Base-by-base conservation (phyloP, 2,113 vertebrate species). In the Sphaerodactylus townsendi region DNA sequence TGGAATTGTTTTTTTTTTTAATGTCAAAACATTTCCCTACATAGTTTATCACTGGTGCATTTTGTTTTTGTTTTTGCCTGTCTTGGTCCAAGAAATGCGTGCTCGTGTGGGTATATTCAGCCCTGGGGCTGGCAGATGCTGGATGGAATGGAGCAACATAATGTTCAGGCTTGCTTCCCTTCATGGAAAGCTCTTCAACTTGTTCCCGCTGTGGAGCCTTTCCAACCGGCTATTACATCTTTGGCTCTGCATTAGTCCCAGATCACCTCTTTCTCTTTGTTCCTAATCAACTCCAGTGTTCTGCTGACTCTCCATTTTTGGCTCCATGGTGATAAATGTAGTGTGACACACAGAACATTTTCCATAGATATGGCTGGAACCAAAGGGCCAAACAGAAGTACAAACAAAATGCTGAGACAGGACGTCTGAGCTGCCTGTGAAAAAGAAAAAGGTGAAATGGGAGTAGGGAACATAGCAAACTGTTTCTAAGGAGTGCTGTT, bases 11-110 rank as follows among this genome's bases (percentile, higher is more conserved):
- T 33, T 82, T 85, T 90, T 50, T 86, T 88, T 88, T 85, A 83
- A 84, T 73, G 87, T n/a, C 25, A 70, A 83, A 89, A 48, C 5
- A 35, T 73, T 91, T 92, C 87, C 74, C 81, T 87, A 62, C 73
- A 33, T 86, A 82, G 28, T 35, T 90, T 85, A 85, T 80, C 62
- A 87, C 14, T 56, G 30, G 64, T 33, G 72, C 41, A 2, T 87
- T 82, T 70, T n/a, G n/a, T n/a, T n/a, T n/a, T n/a, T n/a, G n/a
- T n/a, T 70, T 39, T 83, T 89, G 79, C 80, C 35, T 85, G 19
- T 41, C 77, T 74, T 74, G 28, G 81, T 46, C 62, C 56, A 87
- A 79, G 85, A 85, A 85, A 91, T 91, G 84, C 30, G 68, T 37
- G 86, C 80, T 83, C 28, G 59, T 75, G 23, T 39, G 46, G 44